These are phyloP conservation scores for Macrotis lagotis DNA, from an alignment of 2,113 vertebrate genomes.

Conservation along the genomic window DNA sequence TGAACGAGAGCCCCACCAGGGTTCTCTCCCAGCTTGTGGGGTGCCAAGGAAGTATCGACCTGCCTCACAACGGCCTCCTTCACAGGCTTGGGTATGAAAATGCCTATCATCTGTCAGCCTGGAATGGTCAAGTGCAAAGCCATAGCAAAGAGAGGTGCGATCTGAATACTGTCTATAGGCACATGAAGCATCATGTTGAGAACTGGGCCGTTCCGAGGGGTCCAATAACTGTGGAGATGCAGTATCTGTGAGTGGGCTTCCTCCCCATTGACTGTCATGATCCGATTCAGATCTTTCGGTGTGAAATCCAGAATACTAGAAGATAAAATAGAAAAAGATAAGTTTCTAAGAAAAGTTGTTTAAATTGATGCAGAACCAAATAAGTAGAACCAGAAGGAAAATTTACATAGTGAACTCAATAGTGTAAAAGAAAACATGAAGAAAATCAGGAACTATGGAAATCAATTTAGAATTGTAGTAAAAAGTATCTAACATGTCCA, in stretches of 20 bases:
- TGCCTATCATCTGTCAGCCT: constrained; percentile 86
- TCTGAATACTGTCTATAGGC: constrained; percentile 91
- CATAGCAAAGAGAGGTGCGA: constrained; percentile 88
- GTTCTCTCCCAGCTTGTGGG: constrained; percentile 87
- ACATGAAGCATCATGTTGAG: constrained; percentile 89
- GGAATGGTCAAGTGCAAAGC: constrained; percentile 89
- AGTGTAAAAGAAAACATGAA: neutral
- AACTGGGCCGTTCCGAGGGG: constrained; percentile 83
- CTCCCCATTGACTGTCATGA: constrained; percentile 96
- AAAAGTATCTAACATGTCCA: neutral
- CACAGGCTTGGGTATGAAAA: constrained; percentile 90
- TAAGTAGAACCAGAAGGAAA: neutral
- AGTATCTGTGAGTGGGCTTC: constrained; percentile 92
- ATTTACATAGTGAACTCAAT: neutral
- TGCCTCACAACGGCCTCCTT: constrained; percentile 92
- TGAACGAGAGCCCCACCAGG: constrained; percentile 92
- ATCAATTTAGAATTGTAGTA: neutral
- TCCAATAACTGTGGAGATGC: constrained; percentile 95
- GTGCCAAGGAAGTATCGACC: constrained; percentile 95
- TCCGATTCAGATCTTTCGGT: constrained; percentile 94
- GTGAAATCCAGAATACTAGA: constrained; percentile 94
- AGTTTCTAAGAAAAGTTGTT: neutral
- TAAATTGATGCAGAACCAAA: neutral
- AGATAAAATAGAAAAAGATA: constrained; percentile 54
- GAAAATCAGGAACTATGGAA: neutral